Evolutionary conservation across 2,888 invertebrate genomes (phyloP).

Genomic region (Sycophila texana): DNA sequence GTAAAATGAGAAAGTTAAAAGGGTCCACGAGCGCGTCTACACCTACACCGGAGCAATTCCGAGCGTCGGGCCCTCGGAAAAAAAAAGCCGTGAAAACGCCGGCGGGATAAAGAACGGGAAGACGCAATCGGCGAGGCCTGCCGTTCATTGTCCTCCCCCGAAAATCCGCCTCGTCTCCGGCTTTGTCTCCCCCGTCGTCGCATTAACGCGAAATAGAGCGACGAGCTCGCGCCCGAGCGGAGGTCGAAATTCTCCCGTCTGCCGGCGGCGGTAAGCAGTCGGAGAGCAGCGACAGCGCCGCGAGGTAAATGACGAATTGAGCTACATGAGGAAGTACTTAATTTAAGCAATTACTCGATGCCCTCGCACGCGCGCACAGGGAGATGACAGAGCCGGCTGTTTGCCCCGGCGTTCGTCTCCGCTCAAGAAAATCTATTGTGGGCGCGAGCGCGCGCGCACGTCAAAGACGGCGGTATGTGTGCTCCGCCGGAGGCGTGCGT

Average conservation of each 20-base stretch:
- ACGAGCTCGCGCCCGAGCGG: background rate
- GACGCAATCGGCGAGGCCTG: constrained; percentile 51
- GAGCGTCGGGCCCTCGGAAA: constrained; percentile 16
- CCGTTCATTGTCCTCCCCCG: constrained; percentile 45
- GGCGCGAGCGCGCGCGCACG: background rate
- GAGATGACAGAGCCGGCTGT: background rate
- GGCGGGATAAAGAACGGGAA: constrained; percentile 11
- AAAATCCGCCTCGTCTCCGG: constrained; percentile 46
- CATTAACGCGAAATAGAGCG: constrained; percentile 50
- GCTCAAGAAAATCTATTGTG: too few species aligned
- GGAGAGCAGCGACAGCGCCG: constrained; percentile 43
- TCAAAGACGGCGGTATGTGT: background rate
- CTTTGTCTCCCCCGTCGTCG: constrained; percentile 2
- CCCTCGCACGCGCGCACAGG: constrained; percentile 13
- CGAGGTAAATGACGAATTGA: constrained; percentile 60
- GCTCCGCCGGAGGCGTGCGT: too few species aligned
- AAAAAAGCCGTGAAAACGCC: constrained; percentile 3
- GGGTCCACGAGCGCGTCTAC: constrained; percentile 27
- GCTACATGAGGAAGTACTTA: constrained; percentile 62
- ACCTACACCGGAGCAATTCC: constrained; percentile 50
- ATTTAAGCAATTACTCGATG: constrained; percentile 61
- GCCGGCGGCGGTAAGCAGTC: constrained; percentile 29
- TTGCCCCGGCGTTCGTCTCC: background rate
- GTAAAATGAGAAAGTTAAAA: constrained; percentile 58
- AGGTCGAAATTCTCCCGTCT: constrained; percentile 36